phyloP scores from a whole-genome alignment of 2,888 invertebrate species.

The Pegoplata infirma region DNA sequence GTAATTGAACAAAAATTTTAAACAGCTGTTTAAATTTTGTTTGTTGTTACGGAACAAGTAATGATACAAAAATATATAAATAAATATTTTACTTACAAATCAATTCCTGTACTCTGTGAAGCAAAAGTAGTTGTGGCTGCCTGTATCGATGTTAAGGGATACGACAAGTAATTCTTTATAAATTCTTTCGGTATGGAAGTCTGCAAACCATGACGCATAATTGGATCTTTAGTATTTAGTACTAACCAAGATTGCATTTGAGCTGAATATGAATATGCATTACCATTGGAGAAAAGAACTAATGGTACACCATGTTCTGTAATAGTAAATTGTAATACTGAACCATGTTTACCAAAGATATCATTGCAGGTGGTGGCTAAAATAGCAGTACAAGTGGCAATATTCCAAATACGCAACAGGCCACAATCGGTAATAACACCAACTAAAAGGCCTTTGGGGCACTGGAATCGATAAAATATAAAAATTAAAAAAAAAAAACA shows the following conservation, averaged over 20 bases:
- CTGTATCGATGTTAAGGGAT: conserved; percentile 76
- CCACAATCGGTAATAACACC: conserved; percentile 77
- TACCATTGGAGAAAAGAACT: conserved; percentile 90
- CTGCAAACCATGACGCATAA: conserved; percentile 78
- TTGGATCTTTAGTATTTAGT: conserved; percentile 80
- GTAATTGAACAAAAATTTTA: too few species aligned
- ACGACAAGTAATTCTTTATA: conserved; percentile 73
- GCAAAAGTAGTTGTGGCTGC: conserved; percentile 72
- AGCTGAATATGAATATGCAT: conserved; percentile 89
- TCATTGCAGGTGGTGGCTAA: conserved; percentile 75
- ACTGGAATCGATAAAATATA: conserved; percentile 65
- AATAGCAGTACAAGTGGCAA: conserved; percentile 67
- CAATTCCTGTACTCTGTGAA: conserved; percentile 68
- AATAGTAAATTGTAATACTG: conserved; percentile 81
- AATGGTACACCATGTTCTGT: conserved; percentile 88
- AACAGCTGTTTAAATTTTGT: too few species aligned
- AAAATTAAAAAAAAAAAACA: neutral
- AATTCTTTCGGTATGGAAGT: conserved; percentile 77
- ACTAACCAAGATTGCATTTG: conserved; percentile 86
- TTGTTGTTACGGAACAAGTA: too few species aligned
- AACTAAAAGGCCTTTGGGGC: conserved; percentile 74
- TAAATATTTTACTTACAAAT: conserved; percentile 65
- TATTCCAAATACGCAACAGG: conserved; percentile 75
- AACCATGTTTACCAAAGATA: conserved; percentile 76
- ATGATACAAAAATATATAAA: too few species aligned